Conservation (phyloP, 2,888 invertebrate species). For the Drosophila falleni region DNA sequence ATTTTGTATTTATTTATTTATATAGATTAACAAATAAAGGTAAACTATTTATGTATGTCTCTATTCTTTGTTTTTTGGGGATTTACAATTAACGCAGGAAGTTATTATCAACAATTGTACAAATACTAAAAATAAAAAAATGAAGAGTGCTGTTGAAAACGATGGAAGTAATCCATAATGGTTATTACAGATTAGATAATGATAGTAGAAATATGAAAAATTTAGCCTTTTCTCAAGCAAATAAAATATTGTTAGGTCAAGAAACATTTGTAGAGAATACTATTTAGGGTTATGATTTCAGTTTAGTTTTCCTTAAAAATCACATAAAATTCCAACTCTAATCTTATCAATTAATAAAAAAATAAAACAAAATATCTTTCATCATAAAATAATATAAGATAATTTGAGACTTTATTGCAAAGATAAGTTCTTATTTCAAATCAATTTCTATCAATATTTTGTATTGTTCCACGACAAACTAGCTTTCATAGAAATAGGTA, state of each 20-base stretch:
- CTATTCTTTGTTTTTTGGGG: slow-evolving; percentile 29
- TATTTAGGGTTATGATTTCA: background rate
- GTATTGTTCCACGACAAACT: background rate
- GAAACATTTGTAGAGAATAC: background rate
- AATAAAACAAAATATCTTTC: background rate
- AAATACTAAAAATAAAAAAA: slow-evolving; percentile 15
- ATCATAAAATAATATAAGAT: background rate
- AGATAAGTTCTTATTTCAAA: slow-evolving; percentile 3
- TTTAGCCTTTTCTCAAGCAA: slow-evolving; percentile 8
- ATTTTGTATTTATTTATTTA: slow-evolving; percentile 9
- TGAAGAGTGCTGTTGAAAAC: background rate
- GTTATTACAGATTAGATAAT: slow-evolving; percentile 36
- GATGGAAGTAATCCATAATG: slow-evolving; percentile 24
- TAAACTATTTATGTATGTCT: slow-evolving; percentile 3
- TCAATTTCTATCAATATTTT: background rate
- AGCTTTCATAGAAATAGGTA: background rate
- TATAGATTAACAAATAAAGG: slow-evolving; percentile 7
- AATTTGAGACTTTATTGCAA: slow-evolving; percentile 2
- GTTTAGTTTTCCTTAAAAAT: background rate
- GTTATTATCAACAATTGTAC: slow-evolving; percentile 42
- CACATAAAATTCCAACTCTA: background rate
- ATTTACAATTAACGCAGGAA: slow-evolving; percentile 45
- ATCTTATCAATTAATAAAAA: slow-evolving; percentile 14
- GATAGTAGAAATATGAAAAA: background rate
- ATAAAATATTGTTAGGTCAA: slow-evolving; percentile 24